phyloP scores from a whole-genome alignment of 2,888 invertebrate genomes.

The Bugulina stolonifera region DNA sequence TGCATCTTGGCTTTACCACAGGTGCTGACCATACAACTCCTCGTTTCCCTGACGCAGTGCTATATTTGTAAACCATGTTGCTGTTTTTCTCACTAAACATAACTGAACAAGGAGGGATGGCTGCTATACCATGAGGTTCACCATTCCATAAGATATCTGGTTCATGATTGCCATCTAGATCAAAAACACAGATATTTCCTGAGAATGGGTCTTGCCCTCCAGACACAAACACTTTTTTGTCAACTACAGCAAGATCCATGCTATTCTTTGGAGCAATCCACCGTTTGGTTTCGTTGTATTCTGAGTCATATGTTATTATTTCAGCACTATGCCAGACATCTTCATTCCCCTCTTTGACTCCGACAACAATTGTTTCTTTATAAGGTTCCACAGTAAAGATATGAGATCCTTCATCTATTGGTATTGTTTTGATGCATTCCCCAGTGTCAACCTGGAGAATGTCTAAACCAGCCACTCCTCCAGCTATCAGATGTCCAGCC shows the following conservation, averaged over 20 bases:
- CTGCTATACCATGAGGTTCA: neutral
- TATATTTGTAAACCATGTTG: neutral
- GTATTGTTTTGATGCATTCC: neutral
- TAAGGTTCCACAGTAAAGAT: neutral
- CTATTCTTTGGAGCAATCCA: neutral
- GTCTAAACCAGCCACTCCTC: neutral
- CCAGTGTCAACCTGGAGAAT: neutral
- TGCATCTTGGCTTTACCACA: neutral
- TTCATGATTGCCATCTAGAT: neutral
- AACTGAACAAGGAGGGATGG: neutral
- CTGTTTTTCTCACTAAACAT: neutral
- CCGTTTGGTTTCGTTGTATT: neutral
- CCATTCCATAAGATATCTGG: conserved; percentile 2
- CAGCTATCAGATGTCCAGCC: neutral
- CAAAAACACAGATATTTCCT: neutral
- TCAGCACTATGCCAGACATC: neutral
- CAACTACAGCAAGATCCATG: neutral
- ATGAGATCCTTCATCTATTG: neutral
- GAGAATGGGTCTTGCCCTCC: neutral
- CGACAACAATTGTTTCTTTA: neutral
- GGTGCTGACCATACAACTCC: neutral
- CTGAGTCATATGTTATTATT: neutral
- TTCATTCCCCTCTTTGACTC: neutral
- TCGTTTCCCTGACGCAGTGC: neutral
- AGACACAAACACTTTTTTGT: neutral